These are phyloP conservation scores for Hozukius guyotensis DNA, from an alignment of 2,797 vertebrate genomes.

Conservation along the genomic window DNA sequence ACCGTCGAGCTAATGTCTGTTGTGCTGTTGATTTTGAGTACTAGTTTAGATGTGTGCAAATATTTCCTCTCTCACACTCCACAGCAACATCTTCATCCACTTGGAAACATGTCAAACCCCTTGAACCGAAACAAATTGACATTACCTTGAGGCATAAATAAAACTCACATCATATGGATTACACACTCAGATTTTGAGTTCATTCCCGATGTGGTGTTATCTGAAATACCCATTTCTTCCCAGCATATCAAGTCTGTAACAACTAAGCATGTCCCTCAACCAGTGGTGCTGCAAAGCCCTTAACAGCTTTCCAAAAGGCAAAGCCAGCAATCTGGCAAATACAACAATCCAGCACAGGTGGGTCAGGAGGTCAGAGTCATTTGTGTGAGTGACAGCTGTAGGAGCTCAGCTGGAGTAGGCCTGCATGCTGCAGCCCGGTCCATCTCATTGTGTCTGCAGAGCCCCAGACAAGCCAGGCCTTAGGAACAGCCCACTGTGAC, in stretches of 20 bases:
- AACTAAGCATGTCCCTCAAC: not conserved
- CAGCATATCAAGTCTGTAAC: not conserved
- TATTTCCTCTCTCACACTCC: not conserved
- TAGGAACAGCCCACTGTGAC: constrained; percentile 54
- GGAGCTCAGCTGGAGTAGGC: constrained; percentile 37
- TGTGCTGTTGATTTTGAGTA: not conserved
- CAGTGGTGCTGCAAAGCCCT: constrained; percentile 7
- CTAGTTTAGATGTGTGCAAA: not conserved
- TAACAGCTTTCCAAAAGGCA: constrained; percentile 40
- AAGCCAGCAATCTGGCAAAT: constrained; percentile 45
- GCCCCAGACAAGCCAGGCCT: constrained; percentile 35
- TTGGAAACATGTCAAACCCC: not conserved
- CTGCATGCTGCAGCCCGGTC: constrained; percentile 3
- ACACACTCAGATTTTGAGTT: not conserved
- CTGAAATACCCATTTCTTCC: constrained; percentile 9
- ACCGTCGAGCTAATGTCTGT: not conserved
- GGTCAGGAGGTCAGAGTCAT: constrained; percentile 56
- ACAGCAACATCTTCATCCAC: not conserved
- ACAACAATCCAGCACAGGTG: constrained; percentile 41
- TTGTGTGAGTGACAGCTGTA: constrained; percentile 59
- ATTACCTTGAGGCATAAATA: not conserved
- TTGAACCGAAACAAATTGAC: not conserved
- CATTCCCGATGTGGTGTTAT: not conserved
- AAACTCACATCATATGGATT: constrained; percentile 5
- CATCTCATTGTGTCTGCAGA: constrained; percentile 15